phyloP scores from a whole-genome alignment of 2,113 vertebrate species.

The Nicator chloris region DNA sequence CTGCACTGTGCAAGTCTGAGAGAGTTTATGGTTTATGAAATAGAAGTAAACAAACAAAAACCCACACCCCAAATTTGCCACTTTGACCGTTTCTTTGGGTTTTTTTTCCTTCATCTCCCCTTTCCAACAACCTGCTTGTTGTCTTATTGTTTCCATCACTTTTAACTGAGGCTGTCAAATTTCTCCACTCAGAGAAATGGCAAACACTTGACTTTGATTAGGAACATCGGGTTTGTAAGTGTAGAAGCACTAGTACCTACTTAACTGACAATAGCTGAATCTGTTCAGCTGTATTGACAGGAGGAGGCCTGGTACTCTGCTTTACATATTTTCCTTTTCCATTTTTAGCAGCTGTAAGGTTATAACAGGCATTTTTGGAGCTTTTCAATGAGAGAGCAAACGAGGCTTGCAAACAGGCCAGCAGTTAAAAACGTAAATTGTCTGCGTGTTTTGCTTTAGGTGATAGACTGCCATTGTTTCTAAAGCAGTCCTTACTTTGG shows the following conservation, averaged over 20 bases:
- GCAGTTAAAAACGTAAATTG: background rate
- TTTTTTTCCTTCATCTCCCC: background rate
- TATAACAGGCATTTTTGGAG: background rate
- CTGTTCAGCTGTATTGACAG: background rate
- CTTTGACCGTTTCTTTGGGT: fast-evolving
- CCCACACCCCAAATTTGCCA: fast-evolving
- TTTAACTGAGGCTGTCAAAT: background rate
- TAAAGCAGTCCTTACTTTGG: background rate
- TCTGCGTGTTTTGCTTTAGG: background rate
- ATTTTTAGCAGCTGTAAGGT: background rate
- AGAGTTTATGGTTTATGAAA: background rate
- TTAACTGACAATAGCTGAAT: background rate
- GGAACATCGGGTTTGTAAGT: background rate
- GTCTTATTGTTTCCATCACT: background rate
- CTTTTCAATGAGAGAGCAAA: background rate
- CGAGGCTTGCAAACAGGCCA: background rate
- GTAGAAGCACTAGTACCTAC: background rate
- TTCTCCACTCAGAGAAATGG: background rate
- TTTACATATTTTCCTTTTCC: background rate
- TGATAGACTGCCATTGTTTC: background rate
- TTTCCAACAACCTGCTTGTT: background rate
- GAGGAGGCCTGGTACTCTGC: background rate
- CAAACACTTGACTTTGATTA: background rate
- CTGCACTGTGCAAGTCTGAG: background rate
- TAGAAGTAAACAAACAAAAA: background rate